Percentiles rank a stretch among this genome's conserved stretches.
phyloP scores from a whole-genome alignment of 2,113 vertebrate species.

The Sylvicapra grimmia region DNA sequence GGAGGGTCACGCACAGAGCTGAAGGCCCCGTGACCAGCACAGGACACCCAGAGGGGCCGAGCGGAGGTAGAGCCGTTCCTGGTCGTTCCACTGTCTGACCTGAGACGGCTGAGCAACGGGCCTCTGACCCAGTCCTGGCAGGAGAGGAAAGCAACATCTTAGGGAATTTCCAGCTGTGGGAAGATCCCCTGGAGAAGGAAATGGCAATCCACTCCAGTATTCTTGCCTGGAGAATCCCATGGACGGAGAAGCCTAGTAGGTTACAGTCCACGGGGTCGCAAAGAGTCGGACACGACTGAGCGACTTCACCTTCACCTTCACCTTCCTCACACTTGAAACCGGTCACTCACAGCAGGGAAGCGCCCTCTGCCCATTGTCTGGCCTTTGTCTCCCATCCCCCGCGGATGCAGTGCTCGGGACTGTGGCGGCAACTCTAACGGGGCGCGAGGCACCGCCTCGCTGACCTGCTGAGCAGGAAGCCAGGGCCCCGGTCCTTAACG shows the following conservation, averaged over 20 bases:
- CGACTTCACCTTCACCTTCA: too few relatives aligned
- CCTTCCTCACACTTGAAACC: not conserved
- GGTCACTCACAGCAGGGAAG: not conserved
- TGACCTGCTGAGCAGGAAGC: not conserved
- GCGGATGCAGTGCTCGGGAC: not conserved
- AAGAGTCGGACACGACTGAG: too few relatives aligned
- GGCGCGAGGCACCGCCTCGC: not conserved
- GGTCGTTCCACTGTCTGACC: not conserved
- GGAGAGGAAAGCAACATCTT: not conserved
- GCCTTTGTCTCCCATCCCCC: not conserved
- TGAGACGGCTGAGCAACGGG: not conserved
- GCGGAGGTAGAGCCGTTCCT: not conserved
- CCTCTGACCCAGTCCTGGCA: not conserved
- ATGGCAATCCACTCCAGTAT: too few relatives aligned
- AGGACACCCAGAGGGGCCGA: not conserved
- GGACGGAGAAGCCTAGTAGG: too few relatives aligned
- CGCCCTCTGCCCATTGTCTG: not conserved
- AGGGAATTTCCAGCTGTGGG: not conserved
- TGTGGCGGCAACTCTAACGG: not conserved
- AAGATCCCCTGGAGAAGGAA: too few relatives aligned
- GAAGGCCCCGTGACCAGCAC: not conserved
- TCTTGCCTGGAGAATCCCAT: too few relatives aligned
- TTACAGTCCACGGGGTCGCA: too few relatives aligned
- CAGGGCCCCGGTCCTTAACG: not conserved
- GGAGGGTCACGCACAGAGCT: not conserved